Percentiles rank a stretch among this genome's conserved stretches.
Conservation (phyloP, 2,888 invertebrate species). For the Perizoma flavofasciatum region DNA sequence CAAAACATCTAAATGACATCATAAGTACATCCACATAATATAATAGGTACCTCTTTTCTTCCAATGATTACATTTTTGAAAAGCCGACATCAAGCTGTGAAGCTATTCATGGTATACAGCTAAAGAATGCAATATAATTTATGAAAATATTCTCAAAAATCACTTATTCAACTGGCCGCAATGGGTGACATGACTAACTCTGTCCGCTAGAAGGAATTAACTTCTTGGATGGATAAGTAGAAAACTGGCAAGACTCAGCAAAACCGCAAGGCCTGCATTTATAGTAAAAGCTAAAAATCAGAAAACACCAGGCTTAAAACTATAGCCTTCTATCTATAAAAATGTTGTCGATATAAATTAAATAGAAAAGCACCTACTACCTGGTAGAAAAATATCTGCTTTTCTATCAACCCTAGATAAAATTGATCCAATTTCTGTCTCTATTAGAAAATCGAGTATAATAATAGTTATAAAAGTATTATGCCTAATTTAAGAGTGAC, state of each 20-base stretch:
- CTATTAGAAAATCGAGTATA: constrained; percentile 40
- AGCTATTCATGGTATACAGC: constrained; percentile 74
- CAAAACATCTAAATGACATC: constrained; percentile 58
- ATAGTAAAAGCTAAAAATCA: constrained; percentile 71
- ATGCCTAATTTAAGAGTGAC: constrained; percentile 56
- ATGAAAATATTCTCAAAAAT: constrained; percentile 71
- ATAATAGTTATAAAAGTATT: constrained; percentile 41
- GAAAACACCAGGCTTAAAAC: constrained; percentile 67
- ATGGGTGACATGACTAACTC: constrained; percentile 66
- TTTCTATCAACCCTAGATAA: constrained; percentile 74
- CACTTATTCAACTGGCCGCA: constrained; percentile 67
- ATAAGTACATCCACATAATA: constrained; percentile 75
- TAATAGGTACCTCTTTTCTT: constrained; percentile 80
- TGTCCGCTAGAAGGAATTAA: constrained; percentile 67
- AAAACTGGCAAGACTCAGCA: constrained; percentile 76
- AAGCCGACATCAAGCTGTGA: constrained; percentile 82
- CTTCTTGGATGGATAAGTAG: constrained; percentile 79
- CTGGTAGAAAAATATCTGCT: constrained; percentile 78
- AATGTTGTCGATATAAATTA: constrained; percentile 55
- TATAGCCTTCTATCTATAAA: constrained; percentile 68
- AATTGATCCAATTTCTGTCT: constrained; percentile 68
- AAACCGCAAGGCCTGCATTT: constrained; percentile 57
- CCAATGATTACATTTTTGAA: constrained; percentile 80
- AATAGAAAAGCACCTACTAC: constrained; percentile 75
- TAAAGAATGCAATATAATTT: constrained; percentile 74